Evolutionary conservation across 1,140 invertebrate genomes (phyloP).

Genomic region (Ectropis grisescens): DNA sequence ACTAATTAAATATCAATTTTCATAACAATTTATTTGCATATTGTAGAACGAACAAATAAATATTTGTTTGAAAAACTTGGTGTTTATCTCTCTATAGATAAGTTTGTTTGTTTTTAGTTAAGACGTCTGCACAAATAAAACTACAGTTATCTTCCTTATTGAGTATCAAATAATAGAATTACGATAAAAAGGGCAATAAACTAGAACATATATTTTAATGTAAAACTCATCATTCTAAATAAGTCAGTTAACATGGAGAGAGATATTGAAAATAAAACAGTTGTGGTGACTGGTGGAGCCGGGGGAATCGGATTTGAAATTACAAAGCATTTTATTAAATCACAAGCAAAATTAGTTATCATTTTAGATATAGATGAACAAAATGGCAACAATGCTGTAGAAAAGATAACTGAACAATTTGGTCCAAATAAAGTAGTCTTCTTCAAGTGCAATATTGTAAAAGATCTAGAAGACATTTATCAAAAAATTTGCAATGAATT

Average conservation of each 20-base stretch:
- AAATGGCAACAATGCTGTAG: conserved; percentile 28
- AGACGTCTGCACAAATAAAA: too few species aligned
- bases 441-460: conserved; percentile 61
- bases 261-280: conserved; percentile 26
- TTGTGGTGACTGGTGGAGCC: conserved; percentile 32
- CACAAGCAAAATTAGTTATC: conserved; percentile 22
- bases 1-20: too few species aligned
- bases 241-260: conserved; percentile 22
- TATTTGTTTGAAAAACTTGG: too few species aligned
- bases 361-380: conserved; percentile 50
- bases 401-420: conserved; percentile 52
- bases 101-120: too few species aligned
- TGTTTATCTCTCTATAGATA: too few species aligned
- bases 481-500: conserved; percentile 49
- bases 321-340: conserved; percentile 23
- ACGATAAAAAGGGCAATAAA: too few species aligned
- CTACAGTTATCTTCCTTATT: too few species aligned
- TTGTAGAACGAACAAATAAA: too few species aligned
- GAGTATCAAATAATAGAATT: too few species aligned
- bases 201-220: too few species aligned
- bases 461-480: conserved; percentile 52
- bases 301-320: conserved; percentile 31
- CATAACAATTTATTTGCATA: too few species aligned
- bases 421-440: conserved; percentile 58
- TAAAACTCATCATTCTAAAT: too few species aligned